Conservation (phyloP, 2,888 invertebrate species). For the Drosophila diplacantha region DNA sequence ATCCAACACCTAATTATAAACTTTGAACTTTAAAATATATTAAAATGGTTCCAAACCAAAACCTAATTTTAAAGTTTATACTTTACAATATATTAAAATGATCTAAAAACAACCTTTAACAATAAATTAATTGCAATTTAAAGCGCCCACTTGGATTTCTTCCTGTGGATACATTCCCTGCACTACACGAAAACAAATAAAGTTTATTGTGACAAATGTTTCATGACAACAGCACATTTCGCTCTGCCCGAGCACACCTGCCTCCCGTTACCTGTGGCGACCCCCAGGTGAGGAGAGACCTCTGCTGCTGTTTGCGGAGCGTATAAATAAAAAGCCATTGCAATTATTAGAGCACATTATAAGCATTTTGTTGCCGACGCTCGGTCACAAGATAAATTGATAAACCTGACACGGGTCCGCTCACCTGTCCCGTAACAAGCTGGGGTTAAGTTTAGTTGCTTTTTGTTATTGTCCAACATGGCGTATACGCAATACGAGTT, state of each 20-base stretch:
- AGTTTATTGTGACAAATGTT: conserved; percentile 73
- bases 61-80: no score
- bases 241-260: conserved; percentile 36
- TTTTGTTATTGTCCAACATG: conserved; percentile 11
- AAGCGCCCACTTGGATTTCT: conserved; percentile 1
- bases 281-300: conserved; percentile 31
- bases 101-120: neutral
- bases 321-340: conserved; percentile 59
- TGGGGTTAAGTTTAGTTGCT: conserved; percentile 30
- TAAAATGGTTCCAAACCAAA: no score
- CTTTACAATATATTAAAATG: no score
- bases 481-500: conserved; percentile 57
- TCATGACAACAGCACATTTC: conserved; percentile 67
- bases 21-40: no score
- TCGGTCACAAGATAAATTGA: conserved; percentile 53
- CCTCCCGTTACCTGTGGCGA: conserved; percentile 6
- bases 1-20: no score
- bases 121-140: neutral
- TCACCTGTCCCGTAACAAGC: conserved; percentile 32
- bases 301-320: conserved; percentile 14
- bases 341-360: conserved; percentile 66
- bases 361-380: conserved; percentile 39
- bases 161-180: conserved; percentile 21
- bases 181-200: conserved; percentile 66
- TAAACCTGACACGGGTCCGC: conserved; percentile 45